These are phyloP conservation scores for Oceanodroma leucorhoa DNA, from an alignment of 2,797 vertebrate genomes.

Conservation along the genomic window DNA sequence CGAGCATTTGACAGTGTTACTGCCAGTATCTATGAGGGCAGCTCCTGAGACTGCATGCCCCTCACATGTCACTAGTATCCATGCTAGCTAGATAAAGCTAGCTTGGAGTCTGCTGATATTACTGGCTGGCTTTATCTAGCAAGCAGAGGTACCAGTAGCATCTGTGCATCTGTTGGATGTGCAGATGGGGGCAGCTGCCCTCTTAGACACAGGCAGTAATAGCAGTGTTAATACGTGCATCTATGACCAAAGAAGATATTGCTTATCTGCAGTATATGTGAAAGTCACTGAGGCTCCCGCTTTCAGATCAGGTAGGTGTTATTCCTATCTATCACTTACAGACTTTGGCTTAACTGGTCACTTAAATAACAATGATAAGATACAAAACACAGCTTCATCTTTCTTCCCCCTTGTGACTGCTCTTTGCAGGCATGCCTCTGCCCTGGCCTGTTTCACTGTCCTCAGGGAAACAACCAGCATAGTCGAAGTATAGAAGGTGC, in stretches of 20 bases:
- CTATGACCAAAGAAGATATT: constrained; percentile 3
- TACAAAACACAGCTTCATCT: background rate
- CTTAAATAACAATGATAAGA: background rate
- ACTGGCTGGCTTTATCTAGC: constrained; percentile 23
- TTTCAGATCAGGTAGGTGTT: constrained; percentile 14
- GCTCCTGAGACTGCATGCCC: background rate
- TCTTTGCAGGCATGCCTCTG: background rate
- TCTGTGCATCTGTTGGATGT: constrained; percentile 24
- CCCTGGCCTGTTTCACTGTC: background rate
- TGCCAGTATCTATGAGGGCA: background rate
- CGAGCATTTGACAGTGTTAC: background rate
- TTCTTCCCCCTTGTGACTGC: background rate
- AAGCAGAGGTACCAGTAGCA: constrained; percentile 3
- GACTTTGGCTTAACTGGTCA: background rate
- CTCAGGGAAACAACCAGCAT: background rate
- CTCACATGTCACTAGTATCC: background rate
- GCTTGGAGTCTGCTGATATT: constrained; percentile 27
- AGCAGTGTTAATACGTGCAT: background rate
- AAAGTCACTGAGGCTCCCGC: background rate
- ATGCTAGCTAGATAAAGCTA: background rate
- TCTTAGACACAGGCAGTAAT: background rate
- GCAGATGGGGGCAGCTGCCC: constrained; percentile 21
- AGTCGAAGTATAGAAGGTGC: background rate
- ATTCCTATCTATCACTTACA: constrained; percentile 29
- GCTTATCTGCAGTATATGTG: constrained; percentile 7